phyloP scores from a whole-genome alignment of 2,797 vertebrate genomes.

The Myotis daubentonii region DNA sequence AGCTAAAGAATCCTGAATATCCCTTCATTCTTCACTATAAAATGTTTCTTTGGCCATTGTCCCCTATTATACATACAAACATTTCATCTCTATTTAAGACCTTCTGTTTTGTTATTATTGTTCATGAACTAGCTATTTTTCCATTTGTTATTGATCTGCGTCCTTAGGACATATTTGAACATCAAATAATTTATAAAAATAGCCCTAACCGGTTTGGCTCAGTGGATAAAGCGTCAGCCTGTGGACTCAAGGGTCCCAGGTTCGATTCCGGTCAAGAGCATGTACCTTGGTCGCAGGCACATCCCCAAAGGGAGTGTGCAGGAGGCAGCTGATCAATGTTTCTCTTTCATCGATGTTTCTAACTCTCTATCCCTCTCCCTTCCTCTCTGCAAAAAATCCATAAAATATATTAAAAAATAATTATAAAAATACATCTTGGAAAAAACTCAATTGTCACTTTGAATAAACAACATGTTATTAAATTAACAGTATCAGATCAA shows the following conservation, averaged over 20 bases:
- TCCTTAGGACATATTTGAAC: background rate
- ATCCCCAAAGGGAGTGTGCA: too few relatives aligned
- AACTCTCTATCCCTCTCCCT: too few relatives aligned
- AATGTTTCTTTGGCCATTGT: background rate
- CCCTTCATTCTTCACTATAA: background rate
- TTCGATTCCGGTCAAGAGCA: too few relatives aligned
- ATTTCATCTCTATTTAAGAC: background rate
- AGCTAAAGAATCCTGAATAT: background rate
- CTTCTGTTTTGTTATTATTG: background rate
- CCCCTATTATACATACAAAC: background rate
- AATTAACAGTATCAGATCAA: background rate
- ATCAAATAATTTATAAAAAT: background rate
- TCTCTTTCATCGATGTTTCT: too few relatives aligned
- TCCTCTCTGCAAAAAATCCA: too few relatives aligned
- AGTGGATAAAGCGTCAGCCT: too few relatives aligned
- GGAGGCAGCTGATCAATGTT: too few relatives aligned
- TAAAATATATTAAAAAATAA: background rate
- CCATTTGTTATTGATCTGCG: background rate
- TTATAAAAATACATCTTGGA: background rate
- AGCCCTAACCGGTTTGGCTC: background rate
- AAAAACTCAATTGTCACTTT: background rate
- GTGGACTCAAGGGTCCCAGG: too few relatives aligned
- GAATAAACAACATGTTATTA: background rate
- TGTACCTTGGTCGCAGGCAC: too few relatives aligned
- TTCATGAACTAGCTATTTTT: background rate